Percentiles rank a stretch among this genome's conserved stretches.
Evolutionary conservation across 2,113 vertebrate genomes (phyloP).

Genomic region (Acrocephalus arundinaceus): DNA sequence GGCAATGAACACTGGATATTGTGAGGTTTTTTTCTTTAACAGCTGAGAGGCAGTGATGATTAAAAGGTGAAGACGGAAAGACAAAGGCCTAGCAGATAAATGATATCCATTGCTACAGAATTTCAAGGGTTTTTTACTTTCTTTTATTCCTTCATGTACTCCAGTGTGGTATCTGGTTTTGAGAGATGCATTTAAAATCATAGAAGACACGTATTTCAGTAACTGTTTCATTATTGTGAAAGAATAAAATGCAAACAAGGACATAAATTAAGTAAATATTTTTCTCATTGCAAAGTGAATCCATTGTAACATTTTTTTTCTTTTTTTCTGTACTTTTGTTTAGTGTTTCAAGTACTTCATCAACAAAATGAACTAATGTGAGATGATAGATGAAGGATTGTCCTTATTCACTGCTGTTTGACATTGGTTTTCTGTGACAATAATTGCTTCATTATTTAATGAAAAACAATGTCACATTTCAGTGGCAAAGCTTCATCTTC

Average conservation of each 20-base stretch:
- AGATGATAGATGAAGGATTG: neutral
- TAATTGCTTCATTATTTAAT: conserved; percentile 53
- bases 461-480: conserved; percentile 30
- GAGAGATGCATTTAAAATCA: neutral
- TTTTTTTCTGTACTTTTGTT: neutral
- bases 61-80: neutral
- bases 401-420: conserved; percentile 14
- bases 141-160: neutral
- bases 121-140: neutral
- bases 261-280: neutral
- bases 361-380: neutral
- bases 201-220: neutral
- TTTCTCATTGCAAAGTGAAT: neutral
- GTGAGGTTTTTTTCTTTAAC: neutral
- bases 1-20: neutral
- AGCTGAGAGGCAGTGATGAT: neutral
- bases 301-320: neutral
- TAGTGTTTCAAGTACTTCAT: neutral
- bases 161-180: neutral
- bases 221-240: neutral
- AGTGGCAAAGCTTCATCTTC: neutral
- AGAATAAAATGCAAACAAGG: neutral
- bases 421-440: conserved; percentile 20
- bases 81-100: neutral
- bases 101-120: neutral